phyloP scores from a whole-genome alignment of 2,113 vertebrate species.

The Pelecanoides urinatrix region DNA sequence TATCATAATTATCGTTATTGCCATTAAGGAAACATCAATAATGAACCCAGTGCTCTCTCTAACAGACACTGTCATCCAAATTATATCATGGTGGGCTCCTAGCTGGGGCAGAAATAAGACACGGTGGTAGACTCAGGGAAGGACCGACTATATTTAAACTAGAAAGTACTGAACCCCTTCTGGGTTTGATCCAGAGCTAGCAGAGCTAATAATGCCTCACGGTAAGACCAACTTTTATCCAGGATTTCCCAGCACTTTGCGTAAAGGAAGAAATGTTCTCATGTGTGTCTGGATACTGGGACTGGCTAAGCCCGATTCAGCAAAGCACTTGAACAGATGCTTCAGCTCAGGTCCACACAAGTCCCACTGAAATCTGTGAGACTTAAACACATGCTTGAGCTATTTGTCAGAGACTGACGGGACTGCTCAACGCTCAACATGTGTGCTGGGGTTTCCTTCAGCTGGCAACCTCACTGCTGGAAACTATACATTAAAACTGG shows the following conservation, averaged over 20 bases:
- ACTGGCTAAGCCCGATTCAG: not conserved
- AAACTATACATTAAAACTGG: not conserved
- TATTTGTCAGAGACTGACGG: not conserved
- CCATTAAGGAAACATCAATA: not conserved
- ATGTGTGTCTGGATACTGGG: not conserved
- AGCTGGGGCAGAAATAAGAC: not conserved
- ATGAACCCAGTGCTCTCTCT: not conserved
- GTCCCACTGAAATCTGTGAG: not conserved
- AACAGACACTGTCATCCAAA: not conserved
- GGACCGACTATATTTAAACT: not conserved
- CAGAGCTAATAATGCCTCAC: not conserved
- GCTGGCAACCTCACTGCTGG: not conserved
- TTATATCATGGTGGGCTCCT: not conserved
- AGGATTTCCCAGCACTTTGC: not conserved
- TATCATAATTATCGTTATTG: not conserved
- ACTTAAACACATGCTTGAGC: not conserved
- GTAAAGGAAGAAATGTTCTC: not conserved
- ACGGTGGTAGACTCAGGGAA: not conserved
- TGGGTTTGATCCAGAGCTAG: not conserved
- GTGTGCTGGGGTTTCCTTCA: rapidly evolving
- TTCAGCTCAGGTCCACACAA: not conserved
- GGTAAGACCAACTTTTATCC: not conserved
- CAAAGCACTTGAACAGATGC: not conserved
- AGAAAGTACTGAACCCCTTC: not conserved
- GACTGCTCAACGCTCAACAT: rapidly evolving